A percentile compares a stretch with the other conserved stretches of the same genome.
These are phyloP conservation scores for Amaurobius ferox DNA, from an alignment of 2,888 invertebrate genomes.

Conservation along the genomic window DNA sequence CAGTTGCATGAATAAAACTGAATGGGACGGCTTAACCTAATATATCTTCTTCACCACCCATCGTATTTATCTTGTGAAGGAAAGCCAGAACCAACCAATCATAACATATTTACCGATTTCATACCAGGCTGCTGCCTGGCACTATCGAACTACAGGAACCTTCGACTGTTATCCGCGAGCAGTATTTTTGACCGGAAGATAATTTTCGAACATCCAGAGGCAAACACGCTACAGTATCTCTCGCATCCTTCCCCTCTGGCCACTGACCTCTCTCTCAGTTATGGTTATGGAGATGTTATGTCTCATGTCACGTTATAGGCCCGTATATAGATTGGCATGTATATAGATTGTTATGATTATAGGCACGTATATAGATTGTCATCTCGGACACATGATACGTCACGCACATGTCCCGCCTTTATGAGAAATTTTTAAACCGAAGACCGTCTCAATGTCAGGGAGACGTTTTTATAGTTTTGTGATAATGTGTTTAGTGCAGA, in stretches of 20 bases:
- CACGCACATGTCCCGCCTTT: constrained; percentile 32
- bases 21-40: neutral
- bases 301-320: constrained; percentile 24
- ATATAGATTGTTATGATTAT: too few relatives aligned
- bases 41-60: neutral
- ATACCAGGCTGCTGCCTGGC: neutral
- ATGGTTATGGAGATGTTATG: constrained; percentile 20
- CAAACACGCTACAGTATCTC: constrained; percentile 47
- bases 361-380: too few relatives aligned
- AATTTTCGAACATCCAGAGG: neutral
- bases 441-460: too few relatives aligned
- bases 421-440: neutral
- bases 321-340: too few relatives aligned
- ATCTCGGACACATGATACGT: constrained; percentile 48
- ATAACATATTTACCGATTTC: neutral
- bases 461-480: too few relatives aligned
- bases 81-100: neutral
- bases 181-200: constrained; percentile 25
- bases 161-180: neutral
- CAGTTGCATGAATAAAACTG: too few relatives aligned
- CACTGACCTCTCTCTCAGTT: neutral
- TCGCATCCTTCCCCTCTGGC: neutral
- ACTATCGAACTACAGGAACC: too few relatives aligned
- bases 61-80: neutral
- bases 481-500: too few relatives aligned